These are phyloP conservation scores for Sericinus montela DNA, from an alignment of 2,888 invertebrate genomes.

Conservation along the genomic window DNA sequence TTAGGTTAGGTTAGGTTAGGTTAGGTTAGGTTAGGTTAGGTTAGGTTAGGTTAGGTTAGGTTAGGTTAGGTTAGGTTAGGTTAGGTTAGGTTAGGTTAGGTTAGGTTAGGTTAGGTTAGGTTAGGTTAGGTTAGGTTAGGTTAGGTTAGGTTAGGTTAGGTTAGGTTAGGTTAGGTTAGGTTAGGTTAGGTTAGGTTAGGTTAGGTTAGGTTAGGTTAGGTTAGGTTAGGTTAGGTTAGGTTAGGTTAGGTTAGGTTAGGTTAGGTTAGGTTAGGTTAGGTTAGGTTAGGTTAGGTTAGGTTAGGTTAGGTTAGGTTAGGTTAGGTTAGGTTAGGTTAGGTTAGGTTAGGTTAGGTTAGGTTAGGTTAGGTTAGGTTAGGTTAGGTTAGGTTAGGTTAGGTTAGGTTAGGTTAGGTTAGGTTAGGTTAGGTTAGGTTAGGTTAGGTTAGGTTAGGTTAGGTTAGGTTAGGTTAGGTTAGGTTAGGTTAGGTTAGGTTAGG, in stretches of 20 bases:
- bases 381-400: conserved; percentile 19
- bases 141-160: conserved; percentile 23
- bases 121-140: conserved; percentile 22
- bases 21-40: too few relatives aligned
- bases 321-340: conserved; percentile 13
- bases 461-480: conserved; percentile 28
- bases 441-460: conserved; percentile 27
- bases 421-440: conserved; percentile 26
- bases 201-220: conserved; percentile 25
- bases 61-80: too few relatives aligned
- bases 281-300: conserved; percentile 15
- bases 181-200: conserved; percentile 19
- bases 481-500: conserved; percentile 24
- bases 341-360: conserved; percentile 17
- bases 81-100: too few relatives aligned
- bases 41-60: too few relatives aligned
- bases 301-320: conserved; percentile 12
- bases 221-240: conserved; percentile 26
- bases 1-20: too few relatives aligned
- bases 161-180: conserved; percentile 20
- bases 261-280: conserved; percentile 19
- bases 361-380: conserved; percentile 16
- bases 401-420: conserved; percentile 27
- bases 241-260: conserved; percentile 22
- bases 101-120: too few relatives aligned